Evolutionary conservation across 2,113 vertebrate species (phyloP).

Genomic region (Galeopterus variegatus): DNA sequence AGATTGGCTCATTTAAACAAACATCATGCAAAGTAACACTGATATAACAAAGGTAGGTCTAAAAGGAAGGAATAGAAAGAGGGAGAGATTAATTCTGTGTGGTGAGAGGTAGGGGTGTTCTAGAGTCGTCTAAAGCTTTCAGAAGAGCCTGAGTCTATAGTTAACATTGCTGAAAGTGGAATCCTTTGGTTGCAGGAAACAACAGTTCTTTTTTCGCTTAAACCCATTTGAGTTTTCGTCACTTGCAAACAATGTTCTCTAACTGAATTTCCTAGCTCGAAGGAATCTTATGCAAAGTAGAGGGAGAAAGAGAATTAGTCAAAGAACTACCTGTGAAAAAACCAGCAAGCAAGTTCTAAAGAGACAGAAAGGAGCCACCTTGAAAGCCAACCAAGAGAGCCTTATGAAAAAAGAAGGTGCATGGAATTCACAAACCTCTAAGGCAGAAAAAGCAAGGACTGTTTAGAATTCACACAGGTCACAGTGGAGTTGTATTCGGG

Average conservation of each 20-base stretch:
- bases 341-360: background rate
- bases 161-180: background rate
- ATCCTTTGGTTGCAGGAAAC: background rate
- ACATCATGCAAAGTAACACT: background rate
- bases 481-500: background rate
- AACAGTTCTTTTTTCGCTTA: background rate
- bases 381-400: background rate
- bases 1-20: background rate
- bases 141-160: background rate
- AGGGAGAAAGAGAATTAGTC: background rate
- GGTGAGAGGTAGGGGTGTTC: background rate
- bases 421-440: background rate
- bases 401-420: background rate
- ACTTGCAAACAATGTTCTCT: conserved; percentile 2
- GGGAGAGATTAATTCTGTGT: background rate
- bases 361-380: background rate
- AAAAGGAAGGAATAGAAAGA: background rate
- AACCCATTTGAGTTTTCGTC: background rate
- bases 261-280: background rate
- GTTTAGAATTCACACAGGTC: background rate
- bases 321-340: background rate
- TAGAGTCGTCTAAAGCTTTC: background rate
- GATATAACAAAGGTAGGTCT: background rate
- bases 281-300: background rate
- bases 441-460: background rate